phyloP scores from a whole-genome alignment of 23 tunicate genomes.

The Oikopleura albicans region DNA sequence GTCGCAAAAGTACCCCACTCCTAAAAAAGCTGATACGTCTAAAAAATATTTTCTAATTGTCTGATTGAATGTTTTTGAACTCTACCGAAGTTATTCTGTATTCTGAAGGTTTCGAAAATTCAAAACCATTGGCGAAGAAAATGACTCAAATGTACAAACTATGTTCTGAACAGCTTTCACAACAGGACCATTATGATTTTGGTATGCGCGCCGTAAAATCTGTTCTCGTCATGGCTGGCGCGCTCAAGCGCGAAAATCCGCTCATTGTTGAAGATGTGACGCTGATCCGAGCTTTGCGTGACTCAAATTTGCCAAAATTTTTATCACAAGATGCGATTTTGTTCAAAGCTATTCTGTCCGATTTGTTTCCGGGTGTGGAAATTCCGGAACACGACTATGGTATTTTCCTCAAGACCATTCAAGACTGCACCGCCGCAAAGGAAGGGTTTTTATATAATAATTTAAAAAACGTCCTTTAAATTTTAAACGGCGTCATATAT shows the following conservation, averaged over 20 bases:
- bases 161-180: slow-evolving; percentile 98
- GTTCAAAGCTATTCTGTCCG: slow-evolving; percentile 80
- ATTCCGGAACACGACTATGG: slow-evolving; percentile 99
- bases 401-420: slow-evolving; percentile 68
- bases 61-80: no score
- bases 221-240: slow-evolving; percentile 89
- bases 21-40: no score
- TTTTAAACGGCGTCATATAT: no score
- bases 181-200: slow-evolving; percentile 97
- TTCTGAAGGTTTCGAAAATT: slow-evolving; percentile 92
- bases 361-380: slow-evolving; percentile 97
- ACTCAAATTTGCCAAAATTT: slow-evolving; percentile 86
- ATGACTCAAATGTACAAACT: slow-evolving; percentile 96
- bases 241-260: slow-evolving; percentile 89
- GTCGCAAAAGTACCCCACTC: no score
- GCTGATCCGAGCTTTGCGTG: slow-evolving; percentile 87
- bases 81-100: slow-evolving; percentile 89
- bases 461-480: no score
- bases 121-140: slow-evolving; percentile 71
- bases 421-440: slow-evolving; percentile 31
- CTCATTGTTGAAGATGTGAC: slow-evolving; percentile 68
- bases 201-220: slow-evolving; percentile 99
- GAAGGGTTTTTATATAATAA: no score
- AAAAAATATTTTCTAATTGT: no score
- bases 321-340: slow-evolving; percentile 72